These are phyloP conservation scores for Gambusia yucatana DNA, from an alignment of 2,797 vertebrate genomes.

Conservation along the genomic window DNA sequence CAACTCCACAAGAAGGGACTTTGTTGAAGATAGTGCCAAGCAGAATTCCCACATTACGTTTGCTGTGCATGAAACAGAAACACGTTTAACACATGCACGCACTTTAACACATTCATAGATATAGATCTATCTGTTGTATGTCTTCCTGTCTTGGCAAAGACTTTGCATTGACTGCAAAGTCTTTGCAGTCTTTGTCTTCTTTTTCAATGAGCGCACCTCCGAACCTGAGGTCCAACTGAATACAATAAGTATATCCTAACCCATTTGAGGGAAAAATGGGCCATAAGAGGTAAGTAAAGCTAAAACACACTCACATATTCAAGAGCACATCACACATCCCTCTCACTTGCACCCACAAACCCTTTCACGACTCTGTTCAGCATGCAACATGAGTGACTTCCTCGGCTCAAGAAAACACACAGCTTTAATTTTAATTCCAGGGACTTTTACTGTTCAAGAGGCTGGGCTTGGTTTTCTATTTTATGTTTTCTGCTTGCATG, in stretches of 20 bases:
- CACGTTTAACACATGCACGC: no score
- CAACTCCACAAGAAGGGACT: not conserved
- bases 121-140: no score
- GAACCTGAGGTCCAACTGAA: no score
- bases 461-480: not conserved
- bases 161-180: no score
- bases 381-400: slow-evolving; percentile 62
- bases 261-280: not conserved
- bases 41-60: not conserved
- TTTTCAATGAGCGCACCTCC: no score
- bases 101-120: no score
- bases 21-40: not conserved
- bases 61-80: not conserved
- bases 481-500: slow-evolving; percentile 1
- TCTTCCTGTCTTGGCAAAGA: no score
- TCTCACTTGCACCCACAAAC: slow-evolving; percentile 48
- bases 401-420: slow-evolving; percentile 38
- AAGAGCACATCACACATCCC: slow-evolving; percentile 26
- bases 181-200: no score
- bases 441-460: slow-evolving; percentile 1
- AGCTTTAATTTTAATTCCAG: slow-evolving; percentile 48
- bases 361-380: slow-evolving; percentile 56
- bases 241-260: no score
- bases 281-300: not conserved
- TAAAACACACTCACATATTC: not conserved